Base-by-base conservation (phyloP, 2,888 invertebrate species). In the Caenorhabditis angaria region DNA sequence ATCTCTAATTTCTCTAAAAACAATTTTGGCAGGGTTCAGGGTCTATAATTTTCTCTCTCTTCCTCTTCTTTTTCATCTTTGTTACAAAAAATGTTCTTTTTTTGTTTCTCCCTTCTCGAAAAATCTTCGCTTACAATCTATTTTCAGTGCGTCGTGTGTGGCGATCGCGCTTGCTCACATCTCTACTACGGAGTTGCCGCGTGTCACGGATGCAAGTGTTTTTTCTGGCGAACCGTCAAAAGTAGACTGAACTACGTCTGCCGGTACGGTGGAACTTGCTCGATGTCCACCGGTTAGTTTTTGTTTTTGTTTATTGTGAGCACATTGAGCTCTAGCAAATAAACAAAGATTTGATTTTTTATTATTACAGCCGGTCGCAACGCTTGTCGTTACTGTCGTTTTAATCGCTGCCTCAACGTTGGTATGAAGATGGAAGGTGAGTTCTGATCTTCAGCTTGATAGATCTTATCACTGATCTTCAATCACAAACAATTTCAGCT, bases 181-280 rank as follows among this genome's bases (percentile, higher is more conserved):
- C 83, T 83, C 76, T 85, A 85, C 72, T 85, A 85, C 76, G 85
- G 85, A 51, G 84, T 85, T 32, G 82, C 85, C 41, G 82, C 85
- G 25, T 85, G 85, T 54, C 84, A 84, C 65, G 84, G 83, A 57
- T 81, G 80, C 74, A 83, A 83, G 69, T 84, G 84, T 74, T 85
- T 85, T 76, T 85, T 85, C 70, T 85, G 85, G 85, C 82, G 85
- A 66, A 83, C 84, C 61, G 83, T 84, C 56, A 85, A 85, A 64
- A 78, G 80, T 66, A 68, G 68, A 65, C 77, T 76, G 54, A 76
- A 68, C 55, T 85, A 85, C 75, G 70, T 73, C 28, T 85, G 85
- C 75, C 82, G 85, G 41, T 85, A 82, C 73, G 78, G 82, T 62
- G 79, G 78, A 67, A 78, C 72, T 58, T 85, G 85, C 75, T 77